These are phyloP conservation scores for Ethmia dodecea DNA, from an alignment of 2,888 invertebrate species.

Conservation along the genomic window DNA sequence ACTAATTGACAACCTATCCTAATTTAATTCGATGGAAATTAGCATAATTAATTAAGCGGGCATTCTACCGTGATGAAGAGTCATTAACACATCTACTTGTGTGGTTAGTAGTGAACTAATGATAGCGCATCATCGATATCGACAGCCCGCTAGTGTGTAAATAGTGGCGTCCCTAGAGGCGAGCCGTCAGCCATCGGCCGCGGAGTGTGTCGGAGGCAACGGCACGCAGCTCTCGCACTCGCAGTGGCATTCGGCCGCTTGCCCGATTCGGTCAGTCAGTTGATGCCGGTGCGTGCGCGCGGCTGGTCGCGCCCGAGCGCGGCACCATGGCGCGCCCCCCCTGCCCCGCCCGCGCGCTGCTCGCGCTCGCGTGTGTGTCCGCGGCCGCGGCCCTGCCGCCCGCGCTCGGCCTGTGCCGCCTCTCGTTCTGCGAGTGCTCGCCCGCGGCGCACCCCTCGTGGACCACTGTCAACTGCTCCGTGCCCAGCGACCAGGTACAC, in stretches of 20 bases:
- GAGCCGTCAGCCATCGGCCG: no score
- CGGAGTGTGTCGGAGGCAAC: no score
- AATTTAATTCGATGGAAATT: no score
- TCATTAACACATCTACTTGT: no score
- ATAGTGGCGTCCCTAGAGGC: slow-evolving; percentile 43
- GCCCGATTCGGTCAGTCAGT: no score
- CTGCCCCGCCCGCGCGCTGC: slow-evolving; percentile 66
- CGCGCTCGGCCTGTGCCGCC: slow-evolving; percentile 62
- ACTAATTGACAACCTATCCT: no score
- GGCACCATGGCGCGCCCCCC: slow-evolving; percentile 52
- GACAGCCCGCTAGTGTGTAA: slow-evolving; percentile 41
- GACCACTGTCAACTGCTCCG: slow-evolving; percentile 81
- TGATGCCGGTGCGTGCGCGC: slow-evolving; percentile 50
- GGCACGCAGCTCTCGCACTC: no score
- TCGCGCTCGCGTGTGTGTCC: no score
- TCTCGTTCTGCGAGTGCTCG: slow-evolving; percentile 78
- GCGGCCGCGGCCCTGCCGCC: slow-evolving; percentile 30
- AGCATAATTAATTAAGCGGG: no score
- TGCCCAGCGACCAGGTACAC: slow-evolving; percentile 79
- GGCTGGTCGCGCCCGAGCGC: slow-evolving; percentile 55
- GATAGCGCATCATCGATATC: slow-evolving; percentile 52
- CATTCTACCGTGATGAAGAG: no score
- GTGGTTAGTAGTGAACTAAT: no score
- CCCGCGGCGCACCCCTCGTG: slow-evolving; percentile 75
- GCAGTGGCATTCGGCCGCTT: no score